Evolutionary conservation across 2,888 invertebrate genomes (phyloP).

Genomic region (Galeruca laticollis): DNA sequence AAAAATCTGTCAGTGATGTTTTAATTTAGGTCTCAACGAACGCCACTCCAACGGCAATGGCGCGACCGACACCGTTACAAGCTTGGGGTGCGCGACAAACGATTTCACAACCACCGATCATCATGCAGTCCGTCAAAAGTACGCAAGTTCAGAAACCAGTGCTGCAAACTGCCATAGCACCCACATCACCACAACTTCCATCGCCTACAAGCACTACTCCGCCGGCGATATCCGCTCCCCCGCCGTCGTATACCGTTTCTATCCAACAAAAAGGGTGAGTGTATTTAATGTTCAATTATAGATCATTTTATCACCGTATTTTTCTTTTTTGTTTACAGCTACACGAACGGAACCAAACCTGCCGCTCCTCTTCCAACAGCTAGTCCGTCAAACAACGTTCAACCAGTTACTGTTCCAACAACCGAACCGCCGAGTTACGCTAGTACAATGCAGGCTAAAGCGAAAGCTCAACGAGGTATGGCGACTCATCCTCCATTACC

Average conservation of each 20-base stretch:
- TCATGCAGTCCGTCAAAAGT: constrained; percentile 97
- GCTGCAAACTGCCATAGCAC: constrained; percentile 95
- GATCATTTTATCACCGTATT: not conserved
- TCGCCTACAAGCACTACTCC: constrained; percentile 66
- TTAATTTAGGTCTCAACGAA: constrained; percentile 46
- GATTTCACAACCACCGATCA: constrained; percentile 91
- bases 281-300: not conserved
- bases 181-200: constrained; percentile 80
- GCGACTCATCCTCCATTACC: constrained; percentile 75
- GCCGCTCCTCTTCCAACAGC: constrained; percentile 62
- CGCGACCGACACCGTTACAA: constrained; percentile 84
- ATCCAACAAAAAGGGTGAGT: constrained; percentile 77
- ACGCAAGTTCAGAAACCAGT: constrained; percentile 96
- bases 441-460: constrained; percentile 85
- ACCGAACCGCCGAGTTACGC: constrained; percentile 94
- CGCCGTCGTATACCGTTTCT: constrained; percentile 85
- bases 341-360: constrained; percentile 63
- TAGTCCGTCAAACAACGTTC: constrained; percentile 65
- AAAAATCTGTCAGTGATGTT: not conserved
- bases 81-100: constrained; percentile 90
- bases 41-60: constrained; percentile 72
- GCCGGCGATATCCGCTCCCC: constrained; percentile 74
- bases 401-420: constrained; percentile 71
- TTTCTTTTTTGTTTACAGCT: constrained; percentile 47
- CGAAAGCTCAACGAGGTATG: constrained; percentile 72